Percentiles rank a stretch among this genome's conserved stretches.
These are phyloP conservation scores for Hoplostethus mediterraneus DNA, from an alignment of 2,797 vertebrate species.

Conservation along the genomic window DNA sequence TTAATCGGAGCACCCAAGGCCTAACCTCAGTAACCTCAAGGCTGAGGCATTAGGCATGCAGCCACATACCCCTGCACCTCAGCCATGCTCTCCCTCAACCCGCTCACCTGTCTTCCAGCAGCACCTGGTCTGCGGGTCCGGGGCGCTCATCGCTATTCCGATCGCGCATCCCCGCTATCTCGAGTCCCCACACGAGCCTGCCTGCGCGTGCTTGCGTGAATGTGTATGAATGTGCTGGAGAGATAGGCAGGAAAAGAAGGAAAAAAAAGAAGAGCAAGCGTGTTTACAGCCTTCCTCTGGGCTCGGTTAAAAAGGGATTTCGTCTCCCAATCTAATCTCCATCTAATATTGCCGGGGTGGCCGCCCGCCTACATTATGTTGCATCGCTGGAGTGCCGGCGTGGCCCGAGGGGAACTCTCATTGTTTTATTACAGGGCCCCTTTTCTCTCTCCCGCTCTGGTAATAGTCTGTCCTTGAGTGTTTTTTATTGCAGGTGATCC, in stretches of 20 bases:
- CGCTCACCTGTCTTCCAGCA: constrained; percentile 73
- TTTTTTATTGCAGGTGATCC: constrained; percentile 54
- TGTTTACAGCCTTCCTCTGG: constrained; percentile 81
- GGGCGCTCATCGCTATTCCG: constrained; percentile 75
- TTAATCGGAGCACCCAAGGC: constrained; percentile 70
- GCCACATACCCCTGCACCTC: constrained; percentile 67
- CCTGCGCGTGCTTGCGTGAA: constrained; percentile 44
- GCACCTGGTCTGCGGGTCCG: constrained; percentile 70
- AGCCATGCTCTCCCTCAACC: constrained; percentile 48
- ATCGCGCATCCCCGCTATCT: constrained; percentile 63
- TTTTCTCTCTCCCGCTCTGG: constrained; percentile 52
- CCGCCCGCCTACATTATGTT: constrained; percentile 68
- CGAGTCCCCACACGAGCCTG: constrained; percentile 56
- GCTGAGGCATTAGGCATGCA: constrained; percentile 71
- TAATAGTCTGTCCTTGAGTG: constrained; percentile 61
- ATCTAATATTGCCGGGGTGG: constrained; percentile 73
- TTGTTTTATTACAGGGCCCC: constrained; percentile 75
- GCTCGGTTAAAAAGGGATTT: constrained; percentile 75
- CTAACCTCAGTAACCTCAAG: constrained; percentile 64
- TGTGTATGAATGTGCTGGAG: constrained; percentile 43
- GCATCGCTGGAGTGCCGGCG: constrained; percentile 61
- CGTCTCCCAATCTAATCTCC: constrained; percentile 77
- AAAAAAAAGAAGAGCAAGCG: constrained; percentile 41
- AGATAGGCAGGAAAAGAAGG: constrained; percentile 3
- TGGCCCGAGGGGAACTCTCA: constrained; percentile 70